Evolutionary conservation across 2,797 vertebrate species (phyloP), one percentile per base, ranked within the genome.

Genomic region (Tragelaphus oryx): DNA sequence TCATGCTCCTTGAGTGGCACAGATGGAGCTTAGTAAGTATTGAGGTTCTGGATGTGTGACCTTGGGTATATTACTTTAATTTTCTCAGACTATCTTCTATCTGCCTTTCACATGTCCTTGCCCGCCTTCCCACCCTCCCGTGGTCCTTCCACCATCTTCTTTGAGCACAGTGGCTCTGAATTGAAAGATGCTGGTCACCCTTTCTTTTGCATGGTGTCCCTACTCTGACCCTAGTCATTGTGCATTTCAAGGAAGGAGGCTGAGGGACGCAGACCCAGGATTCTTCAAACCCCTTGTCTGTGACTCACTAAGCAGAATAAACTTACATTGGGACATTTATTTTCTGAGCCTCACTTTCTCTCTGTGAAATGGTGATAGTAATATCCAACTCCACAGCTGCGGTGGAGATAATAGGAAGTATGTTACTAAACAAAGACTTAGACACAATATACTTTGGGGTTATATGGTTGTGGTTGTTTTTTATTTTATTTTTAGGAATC

Each of bases 81-180:
- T 37, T 14, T 89, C 44, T 89, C 9, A 26, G 12, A 1, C 5
- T 71, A 46, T 48, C 62, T 65, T 5, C 13, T 8, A 0, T 1
- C 48, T 17, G 22, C 0, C 17, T 26, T 41, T 50, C 26, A 24
- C 3, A 22, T 26, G 9, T 18, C 54, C 26, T 9, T 2, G 5
- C 28, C 60, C n/a, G 5, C 17, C 9, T 37, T 22, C 0, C 26
- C 55, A 1, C 5, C 50, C 37, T 65, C 24, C 20, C 3, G 0
- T 12, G 11, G 0, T 37, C 14, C 22, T 48, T 44, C 28, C 22
- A 57, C 6, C 6, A 14, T 79, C 17, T 52, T 28, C 60, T 30
- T n/a, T 6, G 11, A 33, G 8, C 41, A 68, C 1, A 24, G 14
- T 3, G 1, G 85, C 4, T 57, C 46, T 76, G 26, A 62, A 8